Conservation (phyloP, 2,888 invertebrate genomes). For the Platerodrilus igneus region DNA sequence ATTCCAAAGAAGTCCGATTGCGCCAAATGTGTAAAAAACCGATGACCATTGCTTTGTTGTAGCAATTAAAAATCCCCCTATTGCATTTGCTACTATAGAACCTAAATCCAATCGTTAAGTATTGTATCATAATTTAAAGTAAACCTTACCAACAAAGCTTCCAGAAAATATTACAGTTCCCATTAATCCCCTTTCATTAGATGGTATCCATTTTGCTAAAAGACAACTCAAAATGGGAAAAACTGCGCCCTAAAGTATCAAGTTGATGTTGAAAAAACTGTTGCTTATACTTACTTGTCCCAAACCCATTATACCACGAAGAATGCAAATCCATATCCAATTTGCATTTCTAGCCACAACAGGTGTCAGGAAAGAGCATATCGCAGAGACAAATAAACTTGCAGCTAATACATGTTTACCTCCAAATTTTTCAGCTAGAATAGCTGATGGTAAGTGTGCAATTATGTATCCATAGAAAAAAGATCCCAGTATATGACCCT, state of each 20-base stretch:
- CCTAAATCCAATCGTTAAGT: no score
- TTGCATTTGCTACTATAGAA: no score
- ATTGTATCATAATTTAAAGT: no score
- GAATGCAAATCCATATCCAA: conserved; percentile 1
- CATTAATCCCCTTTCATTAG: no score
- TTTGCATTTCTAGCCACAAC: conserved; percentile 1
- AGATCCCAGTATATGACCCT: conserved; percentile 8
- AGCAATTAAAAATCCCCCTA: no score
- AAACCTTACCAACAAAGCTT: no score
- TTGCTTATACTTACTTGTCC: conserved; percentile 14
- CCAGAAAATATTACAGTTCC: no score
- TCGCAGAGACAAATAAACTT: neutral
- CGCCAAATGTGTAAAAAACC: no score
- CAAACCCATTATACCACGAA: conserved; percentile 8
- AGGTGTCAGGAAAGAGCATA: conserved; percentile 7
- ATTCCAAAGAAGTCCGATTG: no score
- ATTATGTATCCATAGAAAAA: conserved; percentile 13
- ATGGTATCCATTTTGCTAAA: neutral
- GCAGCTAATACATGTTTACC: conserved; percentile 5
- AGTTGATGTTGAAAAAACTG: no score
- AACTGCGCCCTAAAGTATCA: conserved; percentile 1
- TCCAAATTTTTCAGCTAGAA: conserved; percentile 11
- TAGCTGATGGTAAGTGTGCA: conserved; percentile 10
- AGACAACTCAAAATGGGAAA: neutral
- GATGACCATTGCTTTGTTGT: no score